Percentiles rank a stretch among this genome's conserved stretches.
phyloP scores from a whole-genome alignment of 2,888 invertebrate species.

The Caenorhabditis wallacei region DNA sequence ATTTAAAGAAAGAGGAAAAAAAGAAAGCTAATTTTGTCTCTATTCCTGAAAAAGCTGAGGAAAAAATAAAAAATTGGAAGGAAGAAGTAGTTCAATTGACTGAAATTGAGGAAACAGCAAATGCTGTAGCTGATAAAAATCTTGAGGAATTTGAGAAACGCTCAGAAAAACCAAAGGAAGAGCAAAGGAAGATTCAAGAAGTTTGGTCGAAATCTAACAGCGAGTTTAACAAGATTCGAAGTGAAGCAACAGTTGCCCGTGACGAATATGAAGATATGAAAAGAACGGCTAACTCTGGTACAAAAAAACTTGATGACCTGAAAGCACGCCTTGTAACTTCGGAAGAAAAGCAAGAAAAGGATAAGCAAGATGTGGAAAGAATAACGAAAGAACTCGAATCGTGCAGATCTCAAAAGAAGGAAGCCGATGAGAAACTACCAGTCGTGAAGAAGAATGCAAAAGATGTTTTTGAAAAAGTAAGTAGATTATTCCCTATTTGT shows the following conservation, averaged over 20 bases:
- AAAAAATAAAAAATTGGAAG: constrained; percentile 65
- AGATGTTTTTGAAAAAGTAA: neutral
- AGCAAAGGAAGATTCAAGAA: constrained; percentile 39
- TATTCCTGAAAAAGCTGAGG: constrained; percentile 71
- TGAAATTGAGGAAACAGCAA: constrained; percentile 57
- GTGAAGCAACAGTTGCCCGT: constrained; percentile 36
- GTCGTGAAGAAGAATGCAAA: neutral
- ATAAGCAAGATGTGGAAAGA: constrained; percentile 25
- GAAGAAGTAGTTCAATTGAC: constrained; percentile 85
- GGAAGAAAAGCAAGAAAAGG: constrained; percentile 75
- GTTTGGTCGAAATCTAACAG: constrained; percentile 54
- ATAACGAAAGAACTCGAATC: neutral
- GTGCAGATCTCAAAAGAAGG: neutral
- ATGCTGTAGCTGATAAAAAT: constrained; percentile 51
- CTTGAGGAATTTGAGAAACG: constrained; percentile 40
- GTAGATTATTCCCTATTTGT: neutral
- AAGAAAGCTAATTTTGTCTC: constrained; percentile 46
- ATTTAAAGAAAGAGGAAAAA: constrained; percentile 82
- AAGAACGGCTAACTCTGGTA: constrained; percentile 46
- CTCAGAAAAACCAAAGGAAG: constrained; percentile 22
- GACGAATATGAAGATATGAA: constrained; percentile 86
- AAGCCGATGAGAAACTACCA: neutral
- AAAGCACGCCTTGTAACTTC: constrained; percentile 80
- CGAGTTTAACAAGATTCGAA: constrained; percentile 50
- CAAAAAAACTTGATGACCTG: constrained; percentile 73